Conservation (phyloP, 2,797 vertebrate species). For the Buphagus erythrorhynchus region DNA sequence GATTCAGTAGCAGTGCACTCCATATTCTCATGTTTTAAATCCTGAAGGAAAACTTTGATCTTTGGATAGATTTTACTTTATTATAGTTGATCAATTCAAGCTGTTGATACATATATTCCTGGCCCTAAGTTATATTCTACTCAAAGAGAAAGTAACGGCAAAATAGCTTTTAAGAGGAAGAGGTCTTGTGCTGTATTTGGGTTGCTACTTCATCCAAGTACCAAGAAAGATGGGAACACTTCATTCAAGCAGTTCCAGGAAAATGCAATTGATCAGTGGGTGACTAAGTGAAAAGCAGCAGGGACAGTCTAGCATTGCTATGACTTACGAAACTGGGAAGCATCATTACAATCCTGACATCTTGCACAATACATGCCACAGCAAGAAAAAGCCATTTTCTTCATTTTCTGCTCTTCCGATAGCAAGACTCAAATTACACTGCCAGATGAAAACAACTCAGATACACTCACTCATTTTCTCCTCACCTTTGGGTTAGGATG, state of each 20-base stretch:
- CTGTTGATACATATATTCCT: background rate
- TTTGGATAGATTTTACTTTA: background rate
- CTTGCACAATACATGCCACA: background rate
- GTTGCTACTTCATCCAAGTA: background rate
- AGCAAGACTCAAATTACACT: background rate
- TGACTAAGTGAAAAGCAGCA: slow-evolving; percentile 16
- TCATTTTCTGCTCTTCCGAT: background rate
- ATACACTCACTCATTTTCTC: background rate
- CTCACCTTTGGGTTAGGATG: slow-evolving; percentile 94
- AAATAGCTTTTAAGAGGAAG: background rate
- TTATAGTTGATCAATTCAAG: slow-evolving; percentile 2
- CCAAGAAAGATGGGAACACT: background rate
- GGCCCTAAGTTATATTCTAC: background rate
- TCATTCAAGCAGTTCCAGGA: slow-evolving; percentile 15
- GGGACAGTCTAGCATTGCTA: background rate
- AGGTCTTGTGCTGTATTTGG: background rate
- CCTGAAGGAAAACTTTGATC: slow-evolving; percentile 41
- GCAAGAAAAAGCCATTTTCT: background rate
- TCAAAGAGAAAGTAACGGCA: background rate
- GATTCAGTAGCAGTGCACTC: slow-evolving; percentile 2
- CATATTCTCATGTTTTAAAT: background rate
- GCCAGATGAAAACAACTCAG: background rate
- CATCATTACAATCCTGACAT: background rate
- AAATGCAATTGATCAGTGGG: background rate
- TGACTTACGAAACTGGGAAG: background rate